Evolutionary conservation across 35 echinoderm and acorn worm species (phyloP).

Genomic region (Heliocidaris erythrogramma): DNA sequence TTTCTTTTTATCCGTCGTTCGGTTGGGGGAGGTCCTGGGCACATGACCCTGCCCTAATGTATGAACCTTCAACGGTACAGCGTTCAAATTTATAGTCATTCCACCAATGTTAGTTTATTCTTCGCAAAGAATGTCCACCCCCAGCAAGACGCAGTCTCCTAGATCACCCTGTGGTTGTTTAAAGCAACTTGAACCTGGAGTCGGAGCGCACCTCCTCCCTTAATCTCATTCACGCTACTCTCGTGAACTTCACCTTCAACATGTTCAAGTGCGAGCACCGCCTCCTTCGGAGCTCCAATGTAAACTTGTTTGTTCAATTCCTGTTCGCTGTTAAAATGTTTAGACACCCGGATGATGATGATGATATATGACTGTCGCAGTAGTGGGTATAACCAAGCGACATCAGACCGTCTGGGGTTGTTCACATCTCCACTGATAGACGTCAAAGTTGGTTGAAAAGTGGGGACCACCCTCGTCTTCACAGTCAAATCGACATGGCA

Average conservation of each 20-base stretch:
- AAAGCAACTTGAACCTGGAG: not conserved
- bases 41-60: too few species aligned
- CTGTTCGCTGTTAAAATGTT: slow-evolving; percentile 45
- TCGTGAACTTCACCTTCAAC: slow-evolving; percentile 28
- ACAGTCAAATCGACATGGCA: slow-evolving; percentile 2
- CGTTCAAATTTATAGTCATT: not conserved
- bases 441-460: not conserved
- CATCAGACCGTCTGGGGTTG: not conserved
- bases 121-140: not conserved
- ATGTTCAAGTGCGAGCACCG: not conserved
- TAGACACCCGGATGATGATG: slow-evolving; percentile 29
- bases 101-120: not conserved
- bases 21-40: too few species aligned
- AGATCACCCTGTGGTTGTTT: not conserved
- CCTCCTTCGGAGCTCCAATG: not conserved
- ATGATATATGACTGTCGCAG: slow-evolving; percentile 40
- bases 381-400: slow-evolving; percentile 21
- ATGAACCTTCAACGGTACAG: too few species aligned
- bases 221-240: slow-evolving; percentile 10
- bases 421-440: slow-evolving; percentile 19
- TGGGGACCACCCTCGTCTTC: slow-evolving; percentile 8
- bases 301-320: slow-evolving; percentile 41
- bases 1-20: too few species aligned
- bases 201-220: not conserved
- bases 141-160: not conserved